A percentile compares a stretch with the other conserved stretches of the same genome.
Conservation (phyloP, 2,888 invertebrate genomes). For the Chrysomela aeneicollis region DNA sequence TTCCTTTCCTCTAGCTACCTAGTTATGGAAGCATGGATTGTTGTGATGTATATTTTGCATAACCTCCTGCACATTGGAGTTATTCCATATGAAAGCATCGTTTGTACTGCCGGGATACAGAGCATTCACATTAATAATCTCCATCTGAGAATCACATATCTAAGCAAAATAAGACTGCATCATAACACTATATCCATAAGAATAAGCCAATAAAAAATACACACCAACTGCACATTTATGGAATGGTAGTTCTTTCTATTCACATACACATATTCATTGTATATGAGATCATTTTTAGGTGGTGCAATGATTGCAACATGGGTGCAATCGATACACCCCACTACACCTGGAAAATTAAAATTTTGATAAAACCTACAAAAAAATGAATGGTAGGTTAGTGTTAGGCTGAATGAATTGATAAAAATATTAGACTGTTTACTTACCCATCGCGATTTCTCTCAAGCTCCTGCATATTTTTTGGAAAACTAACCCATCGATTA, state of each 20-base stretch:
- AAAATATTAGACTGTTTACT: too few species aligned
- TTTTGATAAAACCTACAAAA: too few species aligned
- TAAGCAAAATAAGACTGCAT: background rate
- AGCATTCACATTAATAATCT: constrained; percentile 3
- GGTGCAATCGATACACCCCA: constrained; percentile 16
- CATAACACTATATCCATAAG: background rate
- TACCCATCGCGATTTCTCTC: background rate
- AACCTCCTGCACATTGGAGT: background rate
- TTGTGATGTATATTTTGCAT: constrained; percentile 2
- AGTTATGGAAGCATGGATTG: too few species aligned
- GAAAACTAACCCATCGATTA: constrained; percentile 2
- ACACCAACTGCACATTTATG: constrained; percentile 11
- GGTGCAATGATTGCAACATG: constrained; percentile 11
- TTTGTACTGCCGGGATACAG: background rate
- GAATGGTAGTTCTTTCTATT: too few species aligned
- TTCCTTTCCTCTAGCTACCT: too few species aligned
- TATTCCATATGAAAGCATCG: too few species aligned
- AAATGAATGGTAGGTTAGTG: too few species aligned
- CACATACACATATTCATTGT: constrained; percentile 7
- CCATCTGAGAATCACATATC: background rate
- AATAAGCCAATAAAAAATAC: background rate
- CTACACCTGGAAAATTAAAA: too few species aligned
- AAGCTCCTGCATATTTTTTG: constrained; percentile 3
- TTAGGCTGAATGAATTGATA: too few species aligned
- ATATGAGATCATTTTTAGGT: background rate